Base-by-base conservation (phyloP, 1,140 invertebrate species). In the Euschistus heros region DNA sequence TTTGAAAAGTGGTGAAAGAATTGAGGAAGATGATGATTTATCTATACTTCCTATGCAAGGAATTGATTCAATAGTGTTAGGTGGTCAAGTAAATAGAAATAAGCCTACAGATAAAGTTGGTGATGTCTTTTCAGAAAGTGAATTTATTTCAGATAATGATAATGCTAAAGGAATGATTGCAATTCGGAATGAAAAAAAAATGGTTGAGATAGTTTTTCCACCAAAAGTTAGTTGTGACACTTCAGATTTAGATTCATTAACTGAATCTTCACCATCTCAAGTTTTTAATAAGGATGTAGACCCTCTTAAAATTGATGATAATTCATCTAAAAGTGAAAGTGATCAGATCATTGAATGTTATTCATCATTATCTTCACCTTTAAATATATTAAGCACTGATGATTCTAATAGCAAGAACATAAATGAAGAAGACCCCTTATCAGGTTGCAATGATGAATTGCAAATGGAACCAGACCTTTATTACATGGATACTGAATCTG, bases 261-360 rank as follows among this genome's bases (percentile, higher is more conserved):
- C 24, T 24, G 54, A 26, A 24, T 22, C 20, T 5, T 57, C 54
- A 24, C 47, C 47, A 20, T 57, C 54, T 24, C 20, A 57, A 27
- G 54, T 24, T 57, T 57, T 57, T 26, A 57, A 20, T 57, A 57
- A 57, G 26, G 54, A 57, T 14, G 15, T 17, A 5, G 54, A 57
- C 15, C 54, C 54, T 57, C 24, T 57, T 24, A 57, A 57, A 57
- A 20, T 57, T 22, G 54, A 57, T 57, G 54, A 57, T 27, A 57
- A 24, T 24, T 57, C 54, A 4, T 57, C 54, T 24, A 57, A 57
- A 57, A 57, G 54, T 26, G 54, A 57, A 17, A 57, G 24, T 57
- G 54, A 57, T 17, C 54, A 57, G 15, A 57, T 57, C 15, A 57
- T 20, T 57, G 54, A 57, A 24, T 57, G 54, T 26, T 57, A 57